Percentiles rank a stretch among this genome's conserved stretches.
These are phyloP conservation scores for Aurelia sp. DNA, from an alignment of 30 jellyfish, hydroid and myxozoan genomes.

Conservation along the genomic window DNA sequence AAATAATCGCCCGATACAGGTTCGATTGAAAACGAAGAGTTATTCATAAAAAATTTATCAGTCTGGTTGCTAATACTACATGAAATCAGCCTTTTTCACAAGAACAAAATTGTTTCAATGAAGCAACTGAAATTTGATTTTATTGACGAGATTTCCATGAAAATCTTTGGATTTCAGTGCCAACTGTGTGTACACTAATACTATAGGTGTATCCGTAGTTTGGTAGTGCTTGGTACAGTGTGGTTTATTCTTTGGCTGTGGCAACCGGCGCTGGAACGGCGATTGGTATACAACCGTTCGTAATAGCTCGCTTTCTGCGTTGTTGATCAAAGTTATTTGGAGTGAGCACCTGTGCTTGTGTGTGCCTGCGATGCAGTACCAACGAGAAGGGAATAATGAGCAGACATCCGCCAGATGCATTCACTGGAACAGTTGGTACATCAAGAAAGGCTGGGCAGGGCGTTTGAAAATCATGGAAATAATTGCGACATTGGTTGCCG, in stretches of 20 bases:
- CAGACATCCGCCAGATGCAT: constrained; percentile 4
- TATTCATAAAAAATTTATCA: constrained; percentile 23
- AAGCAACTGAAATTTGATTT: constrained; percentile 32
- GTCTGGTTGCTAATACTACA: constrained; percentile 60
- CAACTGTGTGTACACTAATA: no score
- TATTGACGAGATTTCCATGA: constrained; percentile 10
- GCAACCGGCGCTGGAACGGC: no score
- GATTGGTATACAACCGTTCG: no score
- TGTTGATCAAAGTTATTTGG: no score
- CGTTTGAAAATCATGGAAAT: constrained; percentile 56
- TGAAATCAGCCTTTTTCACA: constrained; percentile 27
- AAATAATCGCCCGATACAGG: constrained; percentile 30
- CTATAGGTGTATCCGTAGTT: no score
- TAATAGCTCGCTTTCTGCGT: no score
- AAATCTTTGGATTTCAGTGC: no score
- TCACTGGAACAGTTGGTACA: constrained; percentile 41
- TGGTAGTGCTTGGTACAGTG: no score
- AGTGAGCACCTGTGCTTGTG: no score
- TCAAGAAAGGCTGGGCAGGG: constrained; percentile 61
- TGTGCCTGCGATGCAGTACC: constrained; percentile 37
- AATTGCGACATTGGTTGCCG: constrained; percentile 44
- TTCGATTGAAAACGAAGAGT: constrained; percentile 37
- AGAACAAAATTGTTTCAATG: constrained; percentile 18
- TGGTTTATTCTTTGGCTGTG: no score
- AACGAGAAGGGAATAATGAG: constrained; percentile 47